Evolutionary conservation across 2,888 invertebrate genomes (phyloP), one percentile per base, ranked within the genome.

Genomic region (Heliconius sara): DNA sequence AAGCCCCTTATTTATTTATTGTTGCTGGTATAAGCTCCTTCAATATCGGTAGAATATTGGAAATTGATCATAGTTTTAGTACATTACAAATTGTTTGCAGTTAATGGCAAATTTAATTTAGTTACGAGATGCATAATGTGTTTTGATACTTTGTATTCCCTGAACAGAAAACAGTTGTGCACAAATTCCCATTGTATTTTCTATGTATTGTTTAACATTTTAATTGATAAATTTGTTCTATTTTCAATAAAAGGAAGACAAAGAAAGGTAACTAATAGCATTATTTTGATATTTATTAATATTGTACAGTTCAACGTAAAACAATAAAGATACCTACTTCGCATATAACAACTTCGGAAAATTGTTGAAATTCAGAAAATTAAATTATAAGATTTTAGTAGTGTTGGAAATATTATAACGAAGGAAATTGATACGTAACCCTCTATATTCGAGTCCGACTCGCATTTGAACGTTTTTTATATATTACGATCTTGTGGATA

Each of bases 1-100:
- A 73, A 60, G 57, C 34, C 57, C 34, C 73, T 73, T 73, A 73
- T 60, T 60, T 73, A 73, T 73, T 57, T 73, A 73, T 34, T 73
- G 10, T 73, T 39, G 60, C n/a, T 60, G 2, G 34, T 39, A 34
- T 73, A 73, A 73, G 73, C 73, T 73, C 60, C 39, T 52, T n/a
- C 52, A 67, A 52, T 52, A 67, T 34, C 52, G 76, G 19, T 67
- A 67, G 10, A 76, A 39, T 39, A 39, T 76, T 67, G 67, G 76
- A 67, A 67, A 67, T 47, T 57, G 60, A 73, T 73, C 34, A 39
- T 60, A 73, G 57, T 72, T n/a, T 73, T 57, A 60, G 57, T 73
- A 30, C 60, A 0, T 3, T 34, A 60, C 34, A 73, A 60, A 39
- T 34, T 60, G 25, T 60, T 73, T 47, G 16, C 19, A 70, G 70